These are phyloP conservation scores for Drosophila anomalata DNA, from an alignment of 2,888 invertebrate species.

Conservation along the genomic window DNA sequence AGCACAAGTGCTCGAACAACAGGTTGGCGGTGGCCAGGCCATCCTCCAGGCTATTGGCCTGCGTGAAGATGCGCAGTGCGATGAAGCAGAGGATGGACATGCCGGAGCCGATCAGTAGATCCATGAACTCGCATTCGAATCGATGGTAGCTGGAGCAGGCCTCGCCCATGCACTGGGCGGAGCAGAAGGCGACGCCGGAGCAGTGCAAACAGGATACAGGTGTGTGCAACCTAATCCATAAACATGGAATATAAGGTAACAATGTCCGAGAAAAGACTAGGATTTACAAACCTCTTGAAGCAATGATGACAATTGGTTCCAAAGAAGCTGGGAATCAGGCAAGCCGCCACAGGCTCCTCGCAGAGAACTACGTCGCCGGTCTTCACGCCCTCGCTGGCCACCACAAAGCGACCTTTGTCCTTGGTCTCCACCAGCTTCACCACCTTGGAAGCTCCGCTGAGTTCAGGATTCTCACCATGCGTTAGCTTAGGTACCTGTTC, in stretches of 20 bases:
- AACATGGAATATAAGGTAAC: too few species aligned
- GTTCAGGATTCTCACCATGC: slow-evolving; percentile 85
- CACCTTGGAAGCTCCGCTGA: slow-evolving; percentile 87
- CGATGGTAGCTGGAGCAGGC: slow-evolving; percentile 89
- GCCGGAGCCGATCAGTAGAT: slow-evolving; percentile 91
- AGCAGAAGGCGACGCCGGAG: slow-evolving; percentile 91
- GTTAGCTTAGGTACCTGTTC: slow-evolving; percentile 80
- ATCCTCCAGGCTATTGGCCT: slow-evolving; percentile 84
- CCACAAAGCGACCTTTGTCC: slow-evolving; percentile 88
- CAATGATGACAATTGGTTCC: slow-evolving; percentile 93
- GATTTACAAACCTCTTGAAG: slow-evolving; percentile 87
- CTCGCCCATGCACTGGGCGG: slow-evolving; percentile 86
- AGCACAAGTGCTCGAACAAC: slow-evolving; percentile 88
- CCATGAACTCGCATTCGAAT: slow-evolving; percentile 90
- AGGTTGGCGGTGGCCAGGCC: slow-evolving; percentile 82
- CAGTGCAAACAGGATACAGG: slow-evolving; percentile 90
- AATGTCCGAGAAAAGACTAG: too few species aligned
- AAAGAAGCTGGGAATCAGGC: slow-evolving; percentile 89
- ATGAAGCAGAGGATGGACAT: slow-evolving; percentile 92
- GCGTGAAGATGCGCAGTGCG: slow-evolving; percentile 91
- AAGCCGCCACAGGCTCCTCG: slow-evolving; percentile 90
- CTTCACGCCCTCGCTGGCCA: slow-evolving; percentile 85
- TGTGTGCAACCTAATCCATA: slow-evolving; percentile 85
- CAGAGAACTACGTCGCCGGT: slow-evolving; percentile 90
- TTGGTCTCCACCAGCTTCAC: slow-evolving; percentile 86